Conservation (phyloP, 2,797 vertebrate species). For the Sebastes trivittatus region DNA sequence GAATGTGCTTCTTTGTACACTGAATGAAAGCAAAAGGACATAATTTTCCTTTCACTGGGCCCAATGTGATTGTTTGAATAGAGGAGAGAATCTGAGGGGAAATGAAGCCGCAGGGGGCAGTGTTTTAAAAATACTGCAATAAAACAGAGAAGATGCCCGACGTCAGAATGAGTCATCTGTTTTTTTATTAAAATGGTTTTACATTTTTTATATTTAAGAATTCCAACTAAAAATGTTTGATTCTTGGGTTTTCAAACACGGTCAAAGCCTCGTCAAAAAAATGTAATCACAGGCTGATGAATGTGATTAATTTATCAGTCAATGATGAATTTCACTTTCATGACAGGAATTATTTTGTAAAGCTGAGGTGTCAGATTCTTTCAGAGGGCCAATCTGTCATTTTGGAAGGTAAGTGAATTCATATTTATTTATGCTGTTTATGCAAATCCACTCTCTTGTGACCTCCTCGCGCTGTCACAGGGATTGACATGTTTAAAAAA, state of each 20-base stretch:
- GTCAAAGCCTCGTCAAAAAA: neutral
- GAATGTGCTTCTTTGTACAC: constrained; percentile 21
- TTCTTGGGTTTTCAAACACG: neutral
- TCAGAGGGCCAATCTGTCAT: constrained; percentile 19
- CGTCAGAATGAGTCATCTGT: constrained; percentile 32
- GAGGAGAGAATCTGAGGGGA: constrained; percentile 22
- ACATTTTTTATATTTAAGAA: constrained; percentile 31
- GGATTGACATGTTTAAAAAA: neutral
- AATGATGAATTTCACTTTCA: neutral
- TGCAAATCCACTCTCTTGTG: constrained; percentile 33
- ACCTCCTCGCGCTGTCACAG: neutral
- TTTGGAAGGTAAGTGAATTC: constrained; percentile 6
- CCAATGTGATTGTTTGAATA: constrained; percentile 44
- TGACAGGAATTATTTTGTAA: constrained; percentile 21
- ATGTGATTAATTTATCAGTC: constrained; percentile 22
- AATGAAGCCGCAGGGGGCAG: constrained; percentile 29
- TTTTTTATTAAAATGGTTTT: constrained; percentile 5
- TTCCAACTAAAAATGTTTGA: neutral
- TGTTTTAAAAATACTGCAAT: constrained; percentile 23
- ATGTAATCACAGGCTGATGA: neutral
- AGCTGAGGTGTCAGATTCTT: constrained; percentile 6
- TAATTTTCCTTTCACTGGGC: constrained; percentile 42
- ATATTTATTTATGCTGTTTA: constrained; percentile 40
- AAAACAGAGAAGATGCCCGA: constrained; percentile 30
- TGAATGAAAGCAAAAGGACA: constrained; percentile 30